Base-by-base conservation (phyloP, 1,140 invertebrate genomes). In the Rhopalosiphum padi region DNA sequence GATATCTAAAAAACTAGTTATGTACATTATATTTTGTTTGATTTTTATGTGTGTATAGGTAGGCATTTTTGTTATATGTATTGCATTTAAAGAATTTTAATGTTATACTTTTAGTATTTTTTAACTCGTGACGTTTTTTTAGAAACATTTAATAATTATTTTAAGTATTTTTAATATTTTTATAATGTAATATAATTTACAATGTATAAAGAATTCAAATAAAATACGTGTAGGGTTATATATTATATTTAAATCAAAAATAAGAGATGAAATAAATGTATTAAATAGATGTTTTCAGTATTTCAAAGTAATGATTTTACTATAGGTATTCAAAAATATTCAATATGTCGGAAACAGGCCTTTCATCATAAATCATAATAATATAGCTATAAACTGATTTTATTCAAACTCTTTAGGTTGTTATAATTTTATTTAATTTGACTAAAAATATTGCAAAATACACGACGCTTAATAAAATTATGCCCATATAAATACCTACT, bases 151-250 rank as follows among this genome's bases (percentile, higher is more conserved):
- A 43, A 85, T 83, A 25, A 85, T 85, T 85, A 83, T 83, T 83
- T 30, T 77, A 30, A 77, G 60, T 77, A 77, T 77, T 77, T 77
- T 77, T n/a, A 77, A n/a, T 77, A 77, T 77, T 77, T 77, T n/a
- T 77, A 4, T 77, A 18, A n/a, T n/a, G n/a, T n/a, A 11, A 25
- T 41, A 41, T 41, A 30, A 25, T 30, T 30, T 60, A 60, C 30
- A 60, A n/a, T 77, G 23, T 83, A 22, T 83, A 83, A 37, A 37
- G 77, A 83, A 83, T 83, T 83, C 35, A 21, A 83, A 35, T 83
- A 23, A 83, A 83, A 77, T 77, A 5, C n/a, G 30, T n/a, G 6
- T 18, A n/a, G 30, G 5, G 60, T 11, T n/a, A 68, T 68, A 15
- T 77, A 77, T 77, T n/a, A 35, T 77, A 77, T n/a, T 77, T 77